Conservation (phyloP, 2,797 vertebrate genomes). For the Saguinus oedipus region DNA sequence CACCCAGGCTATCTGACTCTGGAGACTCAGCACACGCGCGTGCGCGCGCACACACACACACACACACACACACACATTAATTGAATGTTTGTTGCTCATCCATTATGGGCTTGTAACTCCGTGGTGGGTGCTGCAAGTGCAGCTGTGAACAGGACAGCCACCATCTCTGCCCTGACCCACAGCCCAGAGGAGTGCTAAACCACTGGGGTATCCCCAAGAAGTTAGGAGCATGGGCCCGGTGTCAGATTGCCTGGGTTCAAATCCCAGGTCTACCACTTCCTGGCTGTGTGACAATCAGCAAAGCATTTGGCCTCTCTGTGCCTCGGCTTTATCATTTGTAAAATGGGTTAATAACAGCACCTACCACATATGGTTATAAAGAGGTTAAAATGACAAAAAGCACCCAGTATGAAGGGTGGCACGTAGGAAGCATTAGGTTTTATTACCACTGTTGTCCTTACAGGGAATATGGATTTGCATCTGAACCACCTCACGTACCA, state of each 20-base stretch:
- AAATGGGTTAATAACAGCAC: background rate
- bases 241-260: background rate
- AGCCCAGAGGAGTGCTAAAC: background rate
- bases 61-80: rapidly evolving
- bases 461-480: background rate
- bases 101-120: rapidly evolving
- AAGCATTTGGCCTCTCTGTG: background rate
- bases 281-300: background rate
- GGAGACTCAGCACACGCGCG: rapidly evolving
- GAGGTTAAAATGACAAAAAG: background rate
- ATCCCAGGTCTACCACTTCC: background rate
- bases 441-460: background rate
- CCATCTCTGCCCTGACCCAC: background rate
- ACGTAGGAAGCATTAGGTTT: background rate
- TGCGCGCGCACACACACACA: too few relatives aligned
- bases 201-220: background rate
- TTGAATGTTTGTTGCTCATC: rapidly evolving
- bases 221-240: background rate
- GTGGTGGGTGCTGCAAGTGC: rapidly evolving
- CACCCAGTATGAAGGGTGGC: background rate
- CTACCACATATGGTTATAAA: background rate
- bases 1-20: background rate
- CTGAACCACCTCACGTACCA: background rate
- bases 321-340: background rate
- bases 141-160: background rate